Percentiles rank a stretch among this genome's conserved stretches.
Evolutionary conservation across 2,113 vertebrate genomes (phyloP).

Genomic region (Pycnonotus jocosus): DNA sequence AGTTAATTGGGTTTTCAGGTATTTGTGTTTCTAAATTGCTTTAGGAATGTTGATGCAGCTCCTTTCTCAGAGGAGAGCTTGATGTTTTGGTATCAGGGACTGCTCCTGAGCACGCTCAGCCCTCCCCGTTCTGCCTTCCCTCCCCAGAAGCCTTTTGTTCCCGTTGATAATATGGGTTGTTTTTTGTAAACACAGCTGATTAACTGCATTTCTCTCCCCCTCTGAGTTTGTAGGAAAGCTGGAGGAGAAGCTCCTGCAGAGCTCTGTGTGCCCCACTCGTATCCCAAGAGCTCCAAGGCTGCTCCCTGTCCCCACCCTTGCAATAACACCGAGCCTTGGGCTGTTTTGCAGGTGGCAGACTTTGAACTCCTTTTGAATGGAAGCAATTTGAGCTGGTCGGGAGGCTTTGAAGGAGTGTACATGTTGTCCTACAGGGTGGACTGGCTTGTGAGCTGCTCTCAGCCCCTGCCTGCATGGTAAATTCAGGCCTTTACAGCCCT

Average conservation of each 20-base stretch:
- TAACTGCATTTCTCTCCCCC: neutral
- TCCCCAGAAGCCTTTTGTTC: neutral
- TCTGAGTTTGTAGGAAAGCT: neutral
- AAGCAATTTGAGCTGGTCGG: neutral
- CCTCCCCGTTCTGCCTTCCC: neutral
- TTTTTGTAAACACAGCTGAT: neutral
- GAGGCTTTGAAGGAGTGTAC: neutral
- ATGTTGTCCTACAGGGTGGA: neutral
- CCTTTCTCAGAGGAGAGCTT: neutral
- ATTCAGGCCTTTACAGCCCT: neutral
- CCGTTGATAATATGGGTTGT: neutral
- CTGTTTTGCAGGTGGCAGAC: neutral
- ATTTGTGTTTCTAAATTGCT: neutral
- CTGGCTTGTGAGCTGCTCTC: neutral
- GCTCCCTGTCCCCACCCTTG: neutral
- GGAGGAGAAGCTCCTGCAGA: neutral
- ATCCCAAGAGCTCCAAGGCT: neutral
- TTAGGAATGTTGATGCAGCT: neutral
- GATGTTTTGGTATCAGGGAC: accelerated
- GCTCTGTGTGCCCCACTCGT: neutral
- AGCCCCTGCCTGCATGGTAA: neutral
- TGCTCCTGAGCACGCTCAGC: neutral
- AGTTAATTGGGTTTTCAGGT: neutral
- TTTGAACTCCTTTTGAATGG: neutral
- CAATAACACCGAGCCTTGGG: neutral